A percentile compares a stretch with the other conserved stretches of the same genome.
Evolutionary conservation across 2,113 vertebrate genomes (phyloP).

Genomic region (Podiceps cristatus): DNA sequence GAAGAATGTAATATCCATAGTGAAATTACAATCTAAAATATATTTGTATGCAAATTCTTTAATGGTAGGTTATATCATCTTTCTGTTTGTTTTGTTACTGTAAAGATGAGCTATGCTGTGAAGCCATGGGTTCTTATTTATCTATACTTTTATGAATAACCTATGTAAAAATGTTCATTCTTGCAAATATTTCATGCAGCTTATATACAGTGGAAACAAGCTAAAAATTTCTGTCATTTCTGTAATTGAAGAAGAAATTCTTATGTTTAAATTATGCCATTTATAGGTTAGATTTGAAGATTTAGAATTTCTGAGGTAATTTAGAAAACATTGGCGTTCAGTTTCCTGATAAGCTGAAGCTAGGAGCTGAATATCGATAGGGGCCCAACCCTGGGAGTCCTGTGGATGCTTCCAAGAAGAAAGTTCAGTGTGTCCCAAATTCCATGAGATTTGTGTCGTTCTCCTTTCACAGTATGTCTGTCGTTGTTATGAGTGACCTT

Average conservation of each 20-base stretch:
- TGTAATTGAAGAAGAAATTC: not conserved
- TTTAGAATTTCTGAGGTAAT: not conserved
- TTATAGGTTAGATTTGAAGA: not conserved
- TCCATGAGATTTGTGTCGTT: rapidly evolving
- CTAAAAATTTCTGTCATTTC: not conserved
- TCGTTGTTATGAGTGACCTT: not conserved
- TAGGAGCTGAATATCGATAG: not conserved
- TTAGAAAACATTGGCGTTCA: not conserved
- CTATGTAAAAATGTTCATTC: not conserved
- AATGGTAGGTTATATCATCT: not conserved
- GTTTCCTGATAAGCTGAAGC: not conserved
- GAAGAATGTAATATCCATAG: not conserved
- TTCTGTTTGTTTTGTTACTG: not conserved
- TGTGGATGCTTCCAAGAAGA: not conserved
- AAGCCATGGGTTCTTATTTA: not conserved
- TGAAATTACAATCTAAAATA: not conserved
- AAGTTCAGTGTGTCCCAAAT: not conserved
- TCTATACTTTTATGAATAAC: not conserved
- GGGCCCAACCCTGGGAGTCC: not conserved
- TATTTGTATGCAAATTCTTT: not conserved
- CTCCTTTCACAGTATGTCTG: not conserved
- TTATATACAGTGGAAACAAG: not conserved
- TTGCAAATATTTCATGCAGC: not conserved
- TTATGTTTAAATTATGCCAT: not conserved
- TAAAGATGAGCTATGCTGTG: not conserved